Base-by-base conservation (phyloP, 92 coral and sea anemone genomes). In the Epizoanthus ramosus region DNA sequence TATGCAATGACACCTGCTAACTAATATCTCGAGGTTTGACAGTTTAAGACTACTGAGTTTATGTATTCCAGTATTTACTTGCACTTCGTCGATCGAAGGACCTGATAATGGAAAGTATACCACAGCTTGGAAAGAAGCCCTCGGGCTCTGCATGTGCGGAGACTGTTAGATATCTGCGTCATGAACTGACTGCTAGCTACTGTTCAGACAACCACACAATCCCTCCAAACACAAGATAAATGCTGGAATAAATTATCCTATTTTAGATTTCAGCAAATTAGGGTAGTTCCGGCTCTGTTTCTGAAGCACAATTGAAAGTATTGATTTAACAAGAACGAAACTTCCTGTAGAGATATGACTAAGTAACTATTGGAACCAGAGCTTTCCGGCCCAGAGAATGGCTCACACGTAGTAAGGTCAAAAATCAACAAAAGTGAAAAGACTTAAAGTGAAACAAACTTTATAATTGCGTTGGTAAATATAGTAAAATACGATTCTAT, bases 1-100 rank as follows among this genome's bases (percentile, higher is more conserved):
- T 50, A 69, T 17, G 23, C 5, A 71, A 59, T 77, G 82, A 77
- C 82, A 77, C 71, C 54, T 6, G 71, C 57, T 60, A 21, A 22
- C 54, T 77, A 77, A 77, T 61, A 43, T 77, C 71, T 12, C 41
- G 6, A 61, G 58, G 14, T 77, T 24, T 60, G 82, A 77, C 71
- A 63, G 71, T 37, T 77, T 39, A 45, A 77, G 37, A 57, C 35
- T 45, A 77, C 82, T 61, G 81, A 59, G 56, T 37, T 75, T 59
- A 58, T 75, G 4, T 41, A 14, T 13, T 41, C 22, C 82, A 77
- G 71, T 60, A 60, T 77, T 63, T 23, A 17, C 69, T 77, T 75
- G 82, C 82, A 60, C 80, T 77, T 77, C 57, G 25, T 63, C 68
- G 71, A 77, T 77, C 82, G 35, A 63, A 35, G 15, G 14, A 41